Base-by-base conservation (phyloP, 2,888 invertebrate genomes). In the Axea sp. region DNA sequence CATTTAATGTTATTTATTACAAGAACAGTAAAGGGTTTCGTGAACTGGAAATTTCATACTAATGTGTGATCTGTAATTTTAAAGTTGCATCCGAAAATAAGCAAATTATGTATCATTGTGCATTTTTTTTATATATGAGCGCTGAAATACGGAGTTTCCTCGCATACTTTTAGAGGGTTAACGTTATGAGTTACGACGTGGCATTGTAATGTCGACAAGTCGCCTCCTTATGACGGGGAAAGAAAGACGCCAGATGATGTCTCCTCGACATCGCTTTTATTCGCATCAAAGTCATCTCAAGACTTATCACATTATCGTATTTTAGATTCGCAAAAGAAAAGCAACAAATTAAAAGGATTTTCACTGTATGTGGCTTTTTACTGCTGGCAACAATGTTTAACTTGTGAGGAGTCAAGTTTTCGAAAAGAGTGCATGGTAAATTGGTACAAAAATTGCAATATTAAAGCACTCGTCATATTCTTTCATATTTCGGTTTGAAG, bases 201-300 rank as follows among this genome's bases (percentile, higher is more conserved):
- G 26, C 51, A 73, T 73, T 73, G 57, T 67, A 51, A 64, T 37
- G 64, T 55, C 68, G 43, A 69, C 57, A 64, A 59, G 68, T 41
- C 59, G 45, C 51, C 49, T 73, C 68, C 64, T 74, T 74, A 68
- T 31, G 39, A 26, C 39, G 59, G 45, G 51, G 67, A 67, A 67
- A 65, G 51, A 30, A 49, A 39, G 41, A 68, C 45, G 43, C 24
- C 24, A 19, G 28, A 33, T 60, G 37, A 15, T 51, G 41, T 5
- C 59, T 43, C 30, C 22, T 49, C 30, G 57, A 43, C 51, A 49
- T 33, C 30, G 49, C 57, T 53, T 69, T 60, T 22, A 37, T 8
- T 8, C 12, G 67, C 59, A 35, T 68, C 67, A 67, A 67, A 67
- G 67, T 41, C 28, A 19, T 24, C 57, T 35, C 47, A 15, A 67